Evolutionary conservation across 2,113 vertebrate species (phyloP).

Genomic region (rat (Rattus norvegicus)): GRCr8 NC_086019.1:171018001-171018500

Average conservation of each 20-base stretch:
- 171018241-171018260: not conserved
- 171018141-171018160: not conserved
- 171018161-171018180: not conserved
- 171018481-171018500: not conserved
- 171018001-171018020: constrained; percentile 17
- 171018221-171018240: not conserved
- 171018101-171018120: not conserved
- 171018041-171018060: not conserved
- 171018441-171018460: not conserved
- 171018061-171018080: not conserved
- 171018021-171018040: constrained; percentile 22
- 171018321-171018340: not conserved
- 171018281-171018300: not conserved
- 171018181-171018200: not conserved
- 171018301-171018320: not conserved
- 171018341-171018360: not conserved
- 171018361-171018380: not conserved
- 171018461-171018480: not conserved
- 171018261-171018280: not conserved
- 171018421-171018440: not conserved
- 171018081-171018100: not conserved
- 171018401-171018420: not conserved
- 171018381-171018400: not conserved
- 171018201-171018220: not conserved
- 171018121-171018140: not conserved